phyloP scores from a whole-genome alignment of 2,888 invertebrate species.

The Acanthosepion pharaonis region DNA sequence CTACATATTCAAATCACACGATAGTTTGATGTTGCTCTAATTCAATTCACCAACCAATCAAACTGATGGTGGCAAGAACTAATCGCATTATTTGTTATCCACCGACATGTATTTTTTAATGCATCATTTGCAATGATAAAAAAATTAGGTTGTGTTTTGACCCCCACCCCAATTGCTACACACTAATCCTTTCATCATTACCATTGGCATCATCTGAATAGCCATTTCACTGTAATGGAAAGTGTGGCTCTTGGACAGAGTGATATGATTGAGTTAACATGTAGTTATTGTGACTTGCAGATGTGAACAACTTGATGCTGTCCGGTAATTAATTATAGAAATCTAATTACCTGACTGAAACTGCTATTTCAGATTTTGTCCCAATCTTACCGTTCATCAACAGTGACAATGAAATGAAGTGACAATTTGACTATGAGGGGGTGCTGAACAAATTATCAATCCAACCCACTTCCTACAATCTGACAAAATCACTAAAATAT shows the following conservation, averaged over 20 bases:
- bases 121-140: background rate
- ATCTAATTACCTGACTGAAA: background rate
- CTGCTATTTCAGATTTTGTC: background rate
- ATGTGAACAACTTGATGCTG: conserved; percentile 9
- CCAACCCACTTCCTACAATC: too few relatives aligned
- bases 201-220: background rate
- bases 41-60: background rate
- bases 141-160: background rate
- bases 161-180: background rate
- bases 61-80: background rate
- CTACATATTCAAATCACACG: background rate
- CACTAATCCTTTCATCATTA: background rate
- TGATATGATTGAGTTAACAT: background rate
- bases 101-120: background rate
- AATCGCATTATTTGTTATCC: conserved; percentile 33
- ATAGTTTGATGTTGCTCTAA: background rate
- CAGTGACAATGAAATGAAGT: background rate
- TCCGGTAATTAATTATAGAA: background rate
- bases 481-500: too few relatives aligned
- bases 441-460: background rate
- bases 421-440: background rate
- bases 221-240: background rate
- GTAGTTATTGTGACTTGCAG: background rate
- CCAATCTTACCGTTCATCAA: background rate
- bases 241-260: background rate